Conservation (phyloP, 2,113 vertebrate species). For the Climacteris rufus region DNA sequence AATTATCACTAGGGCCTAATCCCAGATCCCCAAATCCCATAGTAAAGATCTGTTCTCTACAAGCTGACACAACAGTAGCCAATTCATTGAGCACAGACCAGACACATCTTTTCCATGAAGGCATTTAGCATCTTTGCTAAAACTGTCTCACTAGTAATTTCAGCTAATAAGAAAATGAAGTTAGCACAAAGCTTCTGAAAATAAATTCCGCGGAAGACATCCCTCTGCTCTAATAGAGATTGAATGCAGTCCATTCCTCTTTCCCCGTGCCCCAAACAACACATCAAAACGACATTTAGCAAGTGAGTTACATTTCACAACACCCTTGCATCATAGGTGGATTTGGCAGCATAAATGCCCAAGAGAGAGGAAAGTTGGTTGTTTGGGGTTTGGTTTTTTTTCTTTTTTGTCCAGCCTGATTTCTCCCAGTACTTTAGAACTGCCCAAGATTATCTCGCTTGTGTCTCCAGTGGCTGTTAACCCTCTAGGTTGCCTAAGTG, state of each 20-base stretch:
- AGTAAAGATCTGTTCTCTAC: constrained; percentile 20
- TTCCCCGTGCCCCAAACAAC: not conserved
- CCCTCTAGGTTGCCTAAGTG: constrained; percentile 1
- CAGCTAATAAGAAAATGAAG: constrained; percentile 52
- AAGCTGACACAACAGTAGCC: constrained; percentile 23
- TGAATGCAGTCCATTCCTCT: constrained; percentile 55
- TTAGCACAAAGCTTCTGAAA: constrained; percentile 7
- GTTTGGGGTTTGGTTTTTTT: not conserved
- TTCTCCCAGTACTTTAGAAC: constrained; percentile 18
- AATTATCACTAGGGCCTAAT: constrained; percentile 8
- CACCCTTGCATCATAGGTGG: constrained; percentile 10
- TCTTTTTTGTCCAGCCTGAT: not conserved
- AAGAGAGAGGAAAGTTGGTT: constrained; percentile 8
- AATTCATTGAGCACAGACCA: constrained; percentile 22
- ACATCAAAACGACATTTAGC: constrained; percentile 22
- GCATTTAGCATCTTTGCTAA: constrained; percentile 29
- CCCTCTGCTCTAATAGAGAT: constrained; percentile 34
- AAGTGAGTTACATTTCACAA: constrained; percentile 43
- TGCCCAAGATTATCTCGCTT: constrained; percentile 51
- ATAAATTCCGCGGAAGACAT: not conserved
- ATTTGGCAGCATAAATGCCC: constrained; percentile 44
- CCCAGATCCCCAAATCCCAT: constrained; percentile 20
- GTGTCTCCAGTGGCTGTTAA: constrained; percentile 52
- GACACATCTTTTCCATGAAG: constrained; percentile 16
- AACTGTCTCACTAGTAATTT: constrained; percentile 36